These are phyloP conservation scores for Leptarthrus brevirostris DNA, from an alignment of 2,888 invertebrate genomes.

Conservation along the genomic window DNA sequence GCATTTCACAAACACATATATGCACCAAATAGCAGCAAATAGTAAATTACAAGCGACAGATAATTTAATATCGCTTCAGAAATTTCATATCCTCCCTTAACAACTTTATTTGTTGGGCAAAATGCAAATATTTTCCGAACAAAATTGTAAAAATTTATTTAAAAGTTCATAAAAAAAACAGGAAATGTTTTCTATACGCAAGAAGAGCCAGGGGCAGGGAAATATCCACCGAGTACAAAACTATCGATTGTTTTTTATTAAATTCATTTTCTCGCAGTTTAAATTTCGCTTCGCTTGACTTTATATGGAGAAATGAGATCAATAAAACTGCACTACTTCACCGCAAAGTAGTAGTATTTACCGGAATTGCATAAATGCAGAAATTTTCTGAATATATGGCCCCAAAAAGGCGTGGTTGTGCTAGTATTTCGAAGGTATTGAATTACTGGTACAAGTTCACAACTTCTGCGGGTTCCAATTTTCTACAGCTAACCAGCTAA, in stretches of 20 bases:
- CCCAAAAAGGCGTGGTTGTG: not conserved
- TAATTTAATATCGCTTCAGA: constrained; percentile 31
- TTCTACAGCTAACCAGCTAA: too few relatives aligned
- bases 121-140: constrained; percentile 31
- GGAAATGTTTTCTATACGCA: not conserved
- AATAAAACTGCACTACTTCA: constrained; percentile 45
- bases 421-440: not conserved
- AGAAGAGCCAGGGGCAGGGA: not conserved
- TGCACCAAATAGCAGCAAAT: constrained; percentile 9
- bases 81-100: constrained; percentile 9
- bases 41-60: constrained; percentile 35
- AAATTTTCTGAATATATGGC: not conserved
- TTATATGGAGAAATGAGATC: constrained; percentile 7
- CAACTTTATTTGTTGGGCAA: constrained; percentile 24
- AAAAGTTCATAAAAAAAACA: constrained; percentile 11
- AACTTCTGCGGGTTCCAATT: too few relatives aligned
- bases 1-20: not conserved
- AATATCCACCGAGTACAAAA: constrained; percentile 17
- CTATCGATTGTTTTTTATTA: constrained; percentile 43
- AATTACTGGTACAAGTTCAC: not conserved
- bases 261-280: constrained; percentile 37
- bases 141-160: constrained; percentile 12
- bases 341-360: not conserved
- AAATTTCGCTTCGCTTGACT: constrained; percentile 27
- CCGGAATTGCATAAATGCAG: constrained; percentile 14